Evolutionary conservation across 2,113 vertebrate species (phyloP).

Genomic region (Pygoscelis adeliae): DNA sequence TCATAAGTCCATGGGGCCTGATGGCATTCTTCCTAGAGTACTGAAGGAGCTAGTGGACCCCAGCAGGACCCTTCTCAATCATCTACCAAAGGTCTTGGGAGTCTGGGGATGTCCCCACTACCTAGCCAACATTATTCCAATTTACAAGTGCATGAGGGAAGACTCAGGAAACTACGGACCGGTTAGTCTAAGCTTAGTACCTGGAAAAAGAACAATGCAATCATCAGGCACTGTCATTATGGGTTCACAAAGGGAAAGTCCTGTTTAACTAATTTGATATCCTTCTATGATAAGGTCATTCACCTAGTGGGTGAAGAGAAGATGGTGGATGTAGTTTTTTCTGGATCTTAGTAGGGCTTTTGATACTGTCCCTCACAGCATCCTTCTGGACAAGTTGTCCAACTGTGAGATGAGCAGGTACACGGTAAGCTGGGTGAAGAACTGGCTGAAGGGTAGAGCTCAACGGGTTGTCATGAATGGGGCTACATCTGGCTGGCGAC

Average conservation of each 20-base stretch:
- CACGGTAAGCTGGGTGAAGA: not conserved
- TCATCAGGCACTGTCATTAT: not conserved
- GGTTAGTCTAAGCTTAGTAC: not conserved
- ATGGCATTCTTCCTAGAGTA: not conserved
- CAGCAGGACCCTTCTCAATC: not conserved
- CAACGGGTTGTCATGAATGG: not conserved
- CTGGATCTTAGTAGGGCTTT: not conserved
- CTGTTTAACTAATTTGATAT: not conserved
- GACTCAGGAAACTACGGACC: not conserved
- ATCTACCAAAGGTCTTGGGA: not conserved
- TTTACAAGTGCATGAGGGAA: not conserved
- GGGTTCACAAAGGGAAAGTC: not conserved
- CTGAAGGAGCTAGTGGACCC: not conserved
- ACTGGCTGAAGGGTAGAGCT: not conserved
- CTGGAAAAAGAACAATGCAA: not conserved
- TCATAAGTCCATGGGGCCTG: not conserved
- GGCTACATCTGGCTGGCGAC: not conserved
- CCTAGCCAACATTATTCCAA: not conserved
- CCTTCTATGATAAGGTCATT: too few relatives aligned
- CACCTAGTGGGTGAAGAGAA: not conserved
- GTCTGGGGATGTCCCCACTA: not conserved
- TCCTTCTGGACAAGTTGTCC: not conserved
- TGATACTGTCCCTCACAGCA: too few relatives aligned
- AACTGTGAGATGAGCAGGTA: not conserved
- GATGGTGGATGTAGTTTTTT: not conserved